These are phyloP conservation scores for Sorex fumeus DNA, from an alignment of 2,113 vertebrate species.

Conservation along the genomic window DNA sequence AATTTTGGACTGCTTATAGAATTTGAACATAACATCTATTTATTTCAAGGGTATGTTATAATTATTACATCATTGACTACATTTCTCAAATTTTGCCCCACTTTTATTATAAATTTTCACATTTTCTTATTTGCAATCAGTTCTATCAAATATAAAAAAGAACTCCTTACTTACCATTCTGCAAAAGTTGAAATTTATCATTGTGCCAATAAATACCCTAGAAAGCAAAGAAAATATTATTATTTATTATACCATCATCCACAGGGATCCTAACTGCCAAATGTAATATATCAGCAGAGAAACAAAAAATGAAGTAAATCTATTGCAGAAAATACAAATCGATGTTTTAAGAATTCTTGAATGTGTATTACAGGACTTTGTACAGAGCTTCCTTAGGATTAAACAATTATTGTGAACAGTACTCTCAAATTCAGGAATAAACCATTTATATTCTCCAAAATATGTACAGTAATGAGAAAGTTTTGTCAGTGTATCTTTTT, in stretches of 20 bases:
- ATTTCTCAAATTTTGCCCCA: constrained; percentile 83
- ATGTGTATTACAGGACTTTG: constrained; percentile 61
- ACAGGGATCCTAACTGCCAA: constrained; percentile 85
- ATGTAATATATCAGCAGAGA: constrained; percentile 83
- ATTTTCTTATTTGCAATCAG: constrained; percentile 81
- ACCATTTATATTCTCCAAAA: constrained; percentile 48
- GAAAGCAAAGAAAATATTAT: constrained; percentile 89
- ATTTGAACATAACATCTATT: constrained; percentile 85
- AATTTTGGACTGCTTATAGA: constrained; percentile 82
- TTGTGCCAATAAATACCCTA: constrained; percentile 88
- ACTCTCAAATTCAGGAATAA: constrained; percentile 54
- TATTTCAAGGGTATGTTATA: constrained; percentile 84
- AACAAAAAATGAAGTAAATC: constrained; percentile 84
- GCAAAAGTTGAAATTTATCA: constrained; percentile 88
- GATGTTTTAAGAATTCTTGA: constrained; percentile 78
- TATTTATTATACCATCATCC: constrained; percentile 88
- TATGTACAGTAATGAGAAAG: constrained; percentile 30
- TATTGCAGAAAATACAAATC: constrained; percentile 82
- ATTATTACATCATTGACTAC: constrained; percentile 84
- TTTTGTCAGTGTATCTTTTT: not conserved
- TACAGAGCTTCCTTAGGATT: constrained; percentile 40
- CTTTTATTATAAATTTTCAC: constrained; percentile 80
- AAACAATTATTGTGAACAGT: constrained; percentile 3
- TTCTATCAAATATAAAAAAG: constrained; percentile 85
- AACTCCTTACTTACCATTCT: constrained; percentile 89